Evolutionary conservation across 2,113 vertebrate species (phyloP), one percentile per base, ranked within the genome.

Genomic region (Malaclemys terrapin): DNA sequence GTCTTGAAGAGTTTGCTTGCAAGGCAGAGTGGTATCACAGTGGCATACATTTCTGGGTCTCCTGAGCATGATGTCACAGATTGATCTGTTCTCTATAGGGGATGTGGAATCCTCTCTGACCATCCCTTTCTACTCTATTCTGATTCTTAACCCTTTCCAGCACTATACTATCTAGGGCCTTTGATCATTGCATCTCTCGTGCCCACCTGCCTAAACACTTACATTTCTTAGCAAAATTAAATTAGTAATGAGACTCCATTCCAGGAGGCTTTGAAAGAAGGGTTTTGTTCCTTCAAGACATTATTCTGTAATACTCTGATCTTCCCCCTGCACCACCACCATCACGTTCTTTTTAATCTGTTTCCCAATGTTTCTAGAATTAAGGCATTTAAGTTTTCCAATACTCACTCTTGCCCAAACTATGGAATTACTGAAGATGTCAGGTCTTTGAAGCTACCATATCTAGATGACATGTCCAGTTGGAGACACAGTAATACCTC

Each of bases 71-170:
- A 57, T 10, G 22, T 57, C 10, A 57, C 56, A n/a, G 62, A 38
- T n/a, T 35, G n/a, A 38, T 72, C 17, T 38, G 69, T 72, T 35
- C 50, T 87, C 92, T 75, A 35, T 86, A 86, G 14, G 27, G 7
- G 20, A 50, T 10, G 16, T 12, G 19, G 65, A 1, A 13, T 79
- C 52, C n/a, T 82, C 35, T 81, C 42, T 69, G 75, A 81, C 27
- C 2, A 16, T 12, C 3, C 8, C n/a, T 19, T 24, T 91, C 8
- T 0, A 0, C 6, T 69, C 69, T 72, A 22, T 17, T 72, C n/a
- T 22, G 69, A 72, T 72, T 72, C 7, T 38, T 20, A 72, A 72
- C 69, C 19, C 27, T 19, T 38, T 8, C n/a, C 69, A 72, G n/a
- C 69, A 72, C 35, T 35, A n/a, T n/a, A 35, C 29, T 14, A 29